Conservation (phyloP, 2,113 vertebrate species). For the Arizona elegans region DNA sequence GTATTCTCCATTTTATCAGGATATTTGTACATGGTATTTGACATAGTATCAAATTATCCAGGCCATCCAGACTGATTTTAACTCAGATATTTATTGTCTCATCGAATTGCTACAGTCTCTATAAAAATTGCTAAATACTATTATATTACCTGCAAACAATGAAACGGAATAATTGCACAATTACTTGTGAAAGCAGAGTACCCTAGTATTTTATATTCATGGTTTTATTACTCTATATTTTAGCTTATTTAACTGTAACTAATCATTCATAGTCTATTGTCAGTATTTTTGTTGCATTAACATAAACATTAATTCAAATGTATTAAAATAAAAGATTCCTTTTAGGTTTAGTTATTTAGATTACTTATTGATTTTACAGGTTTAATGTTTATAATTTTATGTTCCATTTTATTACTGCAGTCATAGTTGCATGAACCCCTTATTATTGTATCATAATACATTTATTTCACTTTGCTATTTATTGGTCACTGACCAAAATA, state of each 20-base stretch:
- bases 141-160: background rate
- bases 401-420: background rate
- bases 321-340: background rate
- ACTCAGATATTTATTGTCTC: background rate
- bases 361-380: background rate
- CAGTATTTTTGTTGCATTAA: background rate
- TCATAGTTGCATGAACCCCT: background rate
- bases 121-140: background rate
- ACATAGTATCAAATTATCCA: background rate
- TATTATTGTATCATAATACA: background rate
- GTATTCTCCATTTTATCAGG: background rate
- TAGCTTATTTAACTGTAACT: background rate
- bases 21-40: background rate
- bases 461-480: background rate
- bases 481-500: background rate
- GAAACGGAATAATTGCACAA: background rate
- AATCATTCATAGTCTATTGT: background rate
- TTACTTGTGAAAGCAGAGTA: background rate
- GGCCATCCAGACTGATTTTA: background rate
- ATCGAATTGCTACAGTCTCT: background rate
- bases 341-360: background rate
- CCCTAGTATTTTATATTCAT: background rate
- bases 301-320: background rate
- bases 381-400: background rate
- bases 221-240: background rate